A percentile compares a stretch with the other conserved stretches of the same genome.
Evolutionary conservation across 2,113 vertebrate species (phyloP).

Genomic region (Salminus brasiliensis): DNA sequence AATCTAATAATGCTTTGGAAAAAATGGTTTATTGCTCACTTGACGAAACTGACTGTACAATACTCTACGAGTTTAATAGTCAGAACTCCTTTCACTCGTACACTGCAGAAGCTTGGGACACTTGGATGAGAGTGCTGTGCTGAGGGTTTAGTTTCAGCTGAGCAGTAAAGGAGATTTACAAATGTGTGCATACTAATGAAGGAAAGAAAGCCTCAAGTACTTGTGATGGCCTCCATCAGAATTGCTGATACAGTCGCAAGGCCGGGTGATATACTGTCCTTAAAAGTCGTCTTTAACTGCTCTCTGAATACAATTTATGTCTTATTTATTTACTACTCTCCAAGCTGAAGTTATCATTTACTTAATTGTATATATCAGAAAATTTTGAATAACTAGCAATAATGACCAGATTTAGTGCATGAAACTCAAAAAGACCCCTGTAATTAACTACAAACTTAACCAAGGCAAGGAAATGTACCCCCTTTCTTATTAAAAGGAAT

Average conservation of each 20-base stretch:
- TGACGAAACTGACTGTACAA: not conserved
- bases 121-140: not conserved
- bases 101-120: not conserved
- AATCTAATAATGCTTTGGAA: not conserved
- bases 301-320: too few relatives aligned
- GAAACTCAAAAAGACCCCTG: too few relatives aligned
- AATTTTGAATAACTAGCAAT: too few relatives aligned
- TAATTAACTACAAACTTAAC: too few relatives aligned
- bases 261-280: too few relatives aligned
- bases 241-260: not conserved
- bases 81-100: not conserved
- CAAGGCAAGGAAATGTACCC: too few relatives aligned
- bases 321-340: too few relatives aligned
- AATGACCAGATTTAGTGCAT: too few relatives aligned
- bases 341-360: too few relatives aligned
- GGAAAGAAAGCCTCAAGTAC: slow-evolving; percentile 58
- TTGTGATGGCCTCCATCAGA: slow-evolving; percentile 37
- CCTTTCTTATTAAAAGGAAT: too few relatives aligned
- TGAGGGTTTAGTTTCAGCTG: slow-evolving; percentile 7
- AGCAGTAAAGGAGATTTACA: not conserved
- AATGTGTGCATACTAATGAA: slow-evolving; percentile 47
- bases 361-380: too few relatives aligned
- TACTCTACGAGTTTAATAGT: not conserved
- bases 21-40: not conserved
- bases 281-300: too few relatives aligned